Conservation (phyloP, 2,888 invertebrate genomes). For the Thelaira solivaga region DNA sequence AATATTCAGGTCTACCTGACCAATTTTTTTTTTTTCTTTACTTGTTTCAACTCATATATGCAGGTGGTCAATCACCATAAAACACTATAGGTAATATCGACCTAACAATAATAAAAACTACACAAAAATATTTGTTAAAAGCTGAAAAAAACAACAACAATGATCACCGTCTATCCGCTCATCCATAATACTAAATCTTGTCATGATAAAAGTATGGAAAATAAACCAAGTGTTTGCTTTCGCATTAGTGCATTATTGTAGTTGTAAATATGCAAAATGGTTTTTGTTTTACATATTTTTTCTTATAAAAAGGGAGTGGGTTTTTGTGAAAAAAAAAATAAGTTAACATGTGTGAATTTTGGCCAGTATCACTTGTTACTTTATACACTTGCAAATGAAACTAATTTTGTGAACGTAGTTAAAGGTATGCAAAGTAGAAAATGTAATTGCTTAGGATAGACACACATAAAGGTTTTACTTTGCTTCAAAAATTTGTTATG, state of each 20-base stretch:
- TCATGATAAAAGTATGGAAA: slow-evolving; percentile 19
- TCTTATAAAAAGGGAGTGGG: neutral
- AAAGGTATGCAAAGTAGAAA: slow-evolving; percentile 38
- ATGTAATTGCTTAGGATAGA: slow-evolving; percentile 20
- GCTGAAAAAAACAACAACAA: slow-evolving; percentile 1
- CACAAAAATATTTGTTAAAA: slow-evolving; percentile 23
- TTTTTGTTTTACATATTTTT: neutral
- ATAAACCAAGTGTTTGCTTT: slow-evolving; percentile 39
- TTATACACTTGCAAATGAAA: slow-evolving; percentile 29
- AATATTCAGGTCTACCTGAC: neutral
- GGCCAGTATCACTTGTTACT: slow-evolving; percentile 34
- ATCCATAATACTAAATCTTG: neutral
- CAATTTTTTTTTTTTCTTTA: neutral
- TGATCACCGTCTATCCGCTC: neutral
- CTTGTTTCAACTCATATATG: slow-evolving; percentile 7
- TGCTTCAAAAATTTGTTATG: neutral
- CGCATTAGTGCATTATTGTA: slow-evolving; percentile 24
- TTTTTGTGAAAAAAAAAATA: slow-evolving; percentile 38
- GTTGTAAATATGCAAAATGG: slow-evolving; percentile 18
- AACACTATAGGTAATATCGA: slow-evolving; percentile 29
- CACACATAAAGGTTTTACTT: neutral
- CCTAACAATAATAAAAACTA: slow-evolving; percentile 27
- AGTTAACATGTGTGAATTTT: slow-evolving; percentile 51
- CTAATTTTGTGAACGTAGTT: slow-evolving; percentile 25
- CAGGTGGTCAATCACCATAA: slow-evolving; percentile 50